Evolutionary conservation across 2,797 vertebrate species (phyloP).

Genomic region (Mallotus villosus): DNA sequence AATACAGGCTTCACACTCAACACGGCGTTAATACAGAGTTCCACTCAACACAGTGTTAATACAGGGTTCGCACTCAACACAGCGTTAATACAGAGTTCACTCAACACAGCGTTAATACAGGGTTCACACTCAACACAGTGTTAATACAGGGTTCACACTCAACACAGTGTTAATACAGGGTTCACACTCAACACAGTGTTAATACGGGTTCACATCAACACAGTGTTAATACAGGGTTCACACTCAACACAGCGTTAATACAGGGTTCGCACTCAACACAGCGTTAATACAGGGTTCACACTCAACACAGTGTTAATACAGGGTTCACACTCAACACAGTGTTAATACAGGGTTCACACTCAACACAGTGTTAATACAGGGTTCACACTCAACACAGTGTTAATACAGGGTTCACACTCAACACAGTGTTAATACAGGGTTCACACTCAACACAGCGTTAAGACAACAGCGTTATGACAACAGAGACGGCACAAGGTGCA

Average conservation of each 20-base stretch:
- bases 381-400: neutral
- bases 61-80: neutral
- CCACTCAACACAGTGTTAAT: neutral
- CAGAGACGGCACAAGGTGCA: too few species aligned
- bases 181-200: neutral
- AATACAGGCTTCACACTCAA: too few species aligned
- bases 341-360: too few species aligned
- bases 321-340: neutral
- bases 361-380: neutral
- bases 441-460: too few species aligned
- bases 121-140: neutral
- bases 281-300: constrained; percentile 9
- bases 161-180: neutral
- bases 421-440: too few species aligned
- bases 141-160: too few species aligned
- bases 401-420: neutral
- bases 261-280: neutral
- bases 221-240: too few species aligned
- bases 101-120: neutral
- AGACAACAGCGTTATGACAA: too few species aligned
- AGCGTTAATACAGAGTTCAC: constrained; percentile 8
- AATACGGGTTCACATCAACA: neutral
- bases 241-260: neutral
- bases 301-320: neutral
- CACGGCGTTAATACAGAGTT: too few species aligned